These are phyloP conservation scores for Euphydryas editha DNA, from an alignment of 2,888 invertebrate species.

Conservation along the genomic window DNA sequence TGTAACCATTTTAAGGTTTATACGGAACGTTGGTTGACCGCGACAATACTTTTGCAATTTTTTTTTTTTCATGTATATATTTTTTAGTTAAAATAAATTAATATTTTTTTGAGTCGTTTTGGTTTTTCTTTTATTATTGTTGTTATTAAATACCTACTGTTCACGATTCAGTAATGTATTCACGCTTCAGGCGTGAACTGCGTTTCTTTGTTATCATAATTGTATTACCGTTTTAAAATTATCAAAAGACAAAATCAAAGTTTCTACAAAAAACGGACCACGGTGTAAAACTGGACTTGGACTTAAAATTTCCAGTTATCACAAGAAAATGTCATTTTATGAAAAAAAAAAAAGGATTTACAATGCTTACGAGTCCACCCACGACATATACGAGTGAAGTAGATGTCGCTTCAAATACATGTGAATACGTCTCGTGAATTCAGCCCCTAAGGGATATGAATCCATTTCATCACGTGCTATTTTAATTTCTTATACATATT, in stretches of 20 bases:
- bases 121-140: not conserved
- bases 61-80: not conserved
- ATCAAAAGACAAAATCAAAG: too few species aligned
- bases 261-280: too few species aligned
- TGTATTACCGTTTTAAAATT: too few species aligned
- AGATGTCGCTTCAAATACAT: conserved; percentile 31
- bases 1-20: conserved; percentile 53
- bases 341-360: conserved; percentile 41
- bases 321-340: too few species aligned
- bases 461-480: conserved; percentile 10
- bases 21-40: conserved; percentile 27
- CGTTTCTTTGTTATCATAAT: too few species aligned
- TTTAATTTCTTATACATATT: conserved; percentile 15
- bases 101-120: not conserved
- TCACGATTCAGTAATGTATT: not conserved
- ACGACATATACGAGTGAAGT: conserved; percentile 44
- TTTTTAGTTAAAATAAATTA: not conserved
- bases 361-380: conserved; percentile 54
- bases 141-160: not conserved
- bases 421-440: conserved; percentile 21
- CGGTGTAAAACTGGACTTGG: too few species aligned
- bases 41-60: conserved; percentile 27
- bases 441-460: not conserved
- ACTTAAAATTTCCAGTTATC: too few species aligned
- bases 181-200: too few species aligned